These are phyloP conservation scores for Tuta absoluta DNA, from an alignment of 2,888 invertebrate species.

Conservation along the genomic window DNA sequence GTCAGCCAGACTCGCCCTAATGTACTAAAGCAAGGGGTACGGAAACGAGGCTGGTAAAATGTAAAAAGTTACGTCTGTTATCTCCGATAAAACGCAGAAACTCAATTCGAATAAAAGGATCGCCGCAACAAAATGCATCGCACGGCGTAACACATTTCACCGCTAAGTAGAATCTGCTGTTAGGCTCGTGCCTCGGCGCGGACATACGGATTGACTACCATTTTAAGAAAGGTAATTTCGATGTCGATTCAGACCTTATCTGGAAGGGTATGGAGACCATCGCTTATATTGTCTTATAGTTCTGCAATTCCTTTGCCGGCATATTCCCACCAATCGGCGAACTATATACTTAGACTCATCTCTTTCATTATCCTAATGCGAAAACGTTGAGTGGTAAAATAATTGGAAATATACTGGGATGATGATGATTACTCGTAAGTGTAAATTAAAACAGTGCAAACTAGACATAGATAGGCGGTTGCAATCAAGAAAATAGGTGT, in stretches of 20 bases:
- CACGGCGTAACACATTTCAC: constrained; percentile 66
- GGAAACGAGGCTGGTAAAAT: constrained; percentile 13
- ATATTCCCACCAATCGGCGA: constrained; percentile 13
- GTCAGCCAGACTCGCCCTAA: constrained; percentile 55
- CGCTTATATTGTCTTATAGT: constrained; percentile 36
- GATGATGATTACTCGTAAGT: constrained; percentile 39
- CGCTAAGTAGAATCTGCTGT: constrained; percentile 77
- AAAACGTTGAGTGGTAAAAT: constrained; percentile 27
- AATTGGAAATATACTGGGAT: constrained; percentile 26
- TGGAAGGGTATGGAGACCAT: constrained; percentile 41
- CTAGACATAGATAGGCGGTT: constrained; percentile 56
- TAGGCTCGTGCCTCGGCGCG: constrained; percentile 48
- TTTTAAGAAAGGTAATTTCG: constrained; percentile 59
- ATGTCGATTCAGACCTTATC: constrained; percentile 52
- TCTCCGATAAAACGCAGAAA: background rate
- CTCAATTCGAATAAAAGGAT: constrained; percentile 3
- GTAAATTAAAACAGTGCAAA: constrained; percentile 55
- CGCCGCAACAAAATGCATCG: constrained; percentile 42
- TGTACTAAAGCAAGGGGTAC: constrained; percentile 34
- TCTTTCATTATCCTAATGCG: constrained; percentile 18
- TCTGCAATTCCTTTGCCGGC: constrained; percentile 40
- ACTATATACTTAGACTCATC: constrained; percentile 18
- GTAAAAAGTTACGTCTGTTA: background rate
- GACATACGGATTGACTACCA: constrained; percentile 65
- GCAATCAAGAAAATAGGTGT: constrained; percentile 65